A percentile compares a stretch with the other conserved stretches of the same genome.
phyloP scores from a whole-genome alignment of 2,888 invertebrate genomes.

The Pristionchus japonicus region DNA sequence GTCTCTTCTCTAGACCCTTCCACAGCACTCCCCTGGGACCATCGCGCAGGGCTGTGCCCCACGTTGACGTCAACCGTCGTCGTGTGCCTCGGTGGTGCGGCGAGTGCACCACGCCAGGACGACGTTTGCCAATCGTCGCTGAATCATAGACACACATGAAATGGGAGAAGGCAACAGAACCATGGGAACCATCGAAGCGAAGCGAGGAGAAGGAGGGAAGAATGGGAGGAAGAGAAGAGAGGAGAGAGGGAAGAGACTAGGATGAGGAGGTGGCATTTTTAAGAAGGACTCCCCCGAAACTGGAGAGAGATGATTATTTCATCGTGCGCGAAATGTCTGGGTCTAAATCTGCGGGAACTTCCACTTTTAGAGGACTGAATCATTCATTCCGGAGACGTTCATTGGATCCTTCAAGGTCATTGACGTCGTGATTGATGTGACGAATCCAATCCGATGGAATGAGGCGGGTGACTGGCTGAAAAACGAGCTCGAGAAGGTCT shows the following conservation, averaged over 20 bases:
- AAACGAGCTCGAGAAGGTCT: background rate
- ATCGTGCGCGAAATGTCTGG: background rate
- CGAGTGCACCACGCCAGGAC: background rate
- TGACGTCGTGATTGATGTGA: background rate
- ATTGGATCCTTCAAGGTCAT: background rate
- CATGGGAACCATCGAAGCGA: slow-evolving; percentile 44
- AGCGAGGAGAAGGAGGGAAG: background rate
- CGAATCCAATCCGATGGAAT: background rate
- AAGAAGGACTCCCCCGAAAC: background rate
- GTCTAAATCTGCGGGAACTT: background rate
- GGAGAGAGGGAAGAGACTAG: background rate
- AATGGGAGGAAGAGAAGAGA: background rate
- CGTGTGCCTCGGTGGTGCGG: slow-evolving; percentile 12
- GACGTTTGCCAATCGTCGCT: background rate
- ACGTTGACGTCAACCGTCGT: background rate
- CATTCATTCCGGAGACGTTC: background rate
- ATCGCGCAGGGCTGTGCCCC: background rate
- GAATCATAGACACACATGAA: background rate
- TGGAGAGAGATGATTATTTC: background rate
- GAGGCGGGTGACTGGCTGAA: background rate
- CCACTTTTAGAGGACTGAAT: background rate
- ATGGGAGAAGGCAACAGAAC: slow-evolving; percentile 16
- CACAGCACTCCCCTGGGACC: slow-evolving; percentile 23
- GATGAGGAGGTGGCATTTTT: slow-evolving; percentile 12
- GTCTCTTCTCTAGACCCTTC: background rate